Base-by-base conservation (phyloP, 2,113 vertebrate genomes). In the Rhombomys opimus region DNA sequence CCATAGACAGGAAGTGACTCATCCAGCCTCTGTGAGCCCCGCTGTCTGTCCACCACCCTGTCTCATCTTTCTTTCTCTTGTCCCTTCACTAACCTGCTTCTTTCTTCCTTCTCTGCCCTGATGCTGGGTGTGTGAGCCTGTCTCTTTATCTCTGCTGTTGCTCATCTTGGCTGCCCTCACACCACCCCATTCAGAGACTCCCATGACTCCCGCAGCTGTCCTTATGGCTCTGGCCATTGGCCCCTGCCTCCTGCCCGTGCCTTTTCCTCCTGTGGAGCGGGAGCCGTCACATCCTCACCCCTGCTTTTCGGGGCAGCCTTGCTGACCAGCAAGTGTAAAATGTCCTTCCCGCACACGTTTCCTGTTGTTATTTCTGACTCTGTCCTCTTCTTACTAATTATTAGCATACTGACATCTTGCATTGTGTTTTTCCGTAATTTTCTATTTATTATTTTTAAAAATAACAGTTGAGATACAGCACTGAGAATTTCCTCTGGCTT, bases 341-440 rank as follows among this genome's bases (percentile, higher is more conserved):
- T 85, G 76, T 92, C 22, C 87, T 94, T 96, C 88, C 92, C 81
- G 90, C 92, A 65, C 57, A 0, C 54, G 23, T 75, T 96, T 97
- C 95, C 97, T 95, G 92, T 93, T 84, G 22, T 87, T 54, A 23
- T 89, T 94, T 86, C 87, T 68, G 86, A 25, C 30, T 87, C 22
- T 87, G 10, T 80, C 5, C 93, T 93, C 70, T 67, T 90, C 68
- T 91, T 73, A 11, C 13, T 68, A 3, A 72, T 94, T 89, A 76
- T 81, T 50, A n/a, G n/a, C 67, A 9, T 78, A 59, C 65, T 50
- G 63, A 35, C 59, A 65, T 25, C 67, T 72, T 54, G 57, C 23
- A 3, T 59, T 68, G 10, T 61, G 17, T 54, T 35, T 87, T 70
- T 54, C 3, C 1, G 52, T 41, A 23, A 15, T 10, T 38, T 27